Conservation (phyloP, 1,140 invertebrate genomes). For the Drosophila nannoptera region DNA sequence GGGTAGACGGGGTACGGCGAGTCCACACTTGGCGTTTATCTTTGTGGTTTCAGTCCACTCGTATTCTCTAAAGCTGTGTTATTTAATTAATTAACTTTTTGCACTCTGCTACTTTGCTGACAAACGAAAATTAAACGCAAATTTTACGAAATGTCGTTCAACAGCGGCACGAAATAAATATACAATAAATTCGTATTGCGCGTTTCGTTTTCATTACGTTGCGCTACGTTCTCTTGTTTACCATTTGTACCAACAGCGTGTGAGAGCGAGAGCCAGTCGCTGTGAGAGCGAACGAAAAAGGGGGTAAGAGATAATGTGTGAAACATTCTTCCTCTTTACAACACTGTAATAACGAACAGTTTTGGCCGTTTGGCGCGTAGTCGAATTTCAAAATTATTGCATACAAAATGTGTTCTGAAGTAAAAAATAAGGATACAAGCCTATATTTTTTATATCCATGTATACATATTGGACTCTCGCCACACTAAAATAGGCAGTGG, state of each 20-base stretch:
- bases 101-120: conserved; percentile 29
- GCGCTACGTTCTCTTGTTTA: conserved; percentile 43
- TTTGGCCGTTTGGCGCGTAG: conserved; percentile 15
- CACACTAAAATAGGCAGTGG: too few species aligned
- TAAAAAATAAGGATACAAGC: too few species aligned
- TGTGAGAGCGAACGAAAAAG: conserved; percentile 14
- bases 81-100: conserved; percentile 45
- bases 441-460: too few species aligned
- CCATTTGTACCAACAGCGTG: conserved; percentile 39
- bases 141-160: conserved; percentile 42
- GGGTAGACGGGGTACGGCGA: conserved; percentile 14
- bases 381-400: conserved; percentile 3
- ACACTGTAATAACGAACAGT: conserved; percentile 15
- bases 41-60: conserved; percentile 26
- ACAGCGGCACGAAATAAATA: conserved; percentile 67
- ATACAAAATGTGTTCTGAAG: neutral
- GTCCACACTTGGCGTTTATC: conserved; percentile 13
- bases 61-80: conserved; percentile 3
- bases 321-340: conserved; percentile 14
- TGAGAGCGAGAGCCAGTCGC: conserved; percentile 5
- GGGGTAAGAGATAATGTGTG: conserved; percentile 3
- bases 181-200: conserved; percentile 52
- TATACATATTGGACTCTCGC: too few species aligned
- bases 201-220: conserved; percentile 42
- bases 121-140: conserved; percentile 40